Evolutionary conservation across 2,888 invertebrate species (phyloP), one percentile per base, ranked within the genome.

Genomic region (Nomada ruficornis): DNA sequence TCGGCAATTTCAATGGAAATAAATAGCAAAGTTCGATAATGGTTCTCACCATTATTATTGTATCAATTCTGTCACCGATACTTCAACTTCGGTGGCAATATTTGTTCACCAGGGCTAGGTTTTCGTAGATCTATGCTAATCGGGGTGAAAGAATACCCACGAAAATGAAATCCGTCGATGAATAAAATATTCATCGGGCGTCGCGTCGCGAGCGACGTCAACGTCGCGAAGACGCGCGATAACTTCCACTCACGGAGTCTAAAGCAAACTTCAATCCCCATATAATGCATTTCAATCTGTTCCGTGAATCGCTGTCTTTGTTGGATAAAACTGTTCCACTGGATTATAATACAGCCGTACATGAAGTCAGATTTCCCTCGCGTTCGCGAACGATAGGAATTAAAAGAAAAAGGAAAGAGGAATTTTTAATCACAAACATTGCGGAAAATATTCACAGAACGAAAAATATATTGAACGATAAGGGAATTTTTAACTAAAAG

Each of bases 141-240:
- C 9, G 36, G 36, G 36, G 7, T 36, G 36, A 36, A 20, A 18
- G 36, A 36, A 2, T 18, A 36, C 36, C 15, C 54, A 36, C 20
- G 59, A 11, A 50, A 57, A 9, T 42, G 44, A 42, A 57, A 64
- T 59, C 50, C n/a, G 36, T 23, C 5, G 26, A 54, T 23, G 64
- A 73, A 54, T 72, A 65, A 77, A 65, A 72, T 72, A 65, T 73
- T 50, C 72, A 26, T 7, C 26, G 55, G 29, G 57, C 13, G 42
- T 64, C 20, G 47, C 50, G n/a, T 10, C 36, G 7, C 36, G 36
- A 36, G 52, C 42, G 69, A 63, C 63, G 57, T 64, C 42, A 23
- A 26, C 23, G 11, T 10, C 15, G 2, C 15, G 54, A 26, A 47
- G 44, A 29, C 26, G 52, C 20, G 13, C 26, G 13, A 13, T 55